These are phyloP conservation scores for Atrichornis clamosus DNA, from an alignment of 2,113 vertebrate genomes.

Conservation along the genomic window DNA sequence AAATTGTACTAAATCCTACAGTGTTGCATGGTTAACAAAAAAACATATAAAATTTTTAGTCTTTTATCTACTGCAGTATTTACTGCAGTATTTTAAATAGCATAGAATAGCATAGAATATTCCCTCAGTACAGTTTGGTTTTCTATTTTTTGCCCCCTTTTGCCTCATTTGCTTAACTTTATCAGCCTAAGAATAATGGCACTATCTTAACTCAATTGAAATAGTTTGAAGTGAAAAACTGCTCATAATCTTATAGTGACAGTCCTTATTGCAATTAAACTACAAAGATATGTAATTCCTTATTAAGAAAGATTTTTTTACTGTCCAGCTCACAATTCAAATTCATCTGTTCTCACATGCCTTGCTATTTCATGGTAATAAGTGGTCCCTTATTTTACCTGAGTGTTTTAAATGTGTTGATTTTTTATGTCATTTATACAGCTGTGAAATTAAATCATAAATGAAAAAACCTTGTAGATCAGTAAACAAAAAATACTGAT, in stretches of 20 bases:
- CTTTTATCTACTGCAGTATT: too few relatives aligned
- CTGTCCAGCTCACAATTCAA: background rate
- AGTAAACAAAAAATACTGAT: slow-evolving; percentile 34
- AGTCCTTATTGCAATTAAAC: slow-evolving; percentile 52
- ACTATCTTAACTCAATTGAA: background rate
- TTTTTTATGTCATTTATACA: slow-evolving; percentile 22
- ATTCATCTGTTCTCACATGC: background rate
- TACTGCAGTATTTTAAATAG: background rate
- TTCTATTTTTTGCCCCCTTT: background rate
- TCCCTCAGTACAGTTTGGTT: background rate
- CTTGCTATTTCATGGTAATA: background rate
- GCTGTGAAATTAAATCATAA: slow-evolving; percentile 58
- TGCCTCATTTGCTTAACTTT: background rate
- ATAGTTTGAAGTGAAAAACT: slow-evolving; percentile 47
- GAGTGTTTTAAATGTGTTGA: background rate
- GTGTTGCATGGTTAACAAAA: background rate
- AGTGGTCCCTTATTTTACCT: background rate
- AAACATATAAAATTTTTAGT: background rate
- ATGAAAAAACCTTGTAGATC: slow-evolving; percentile 54
- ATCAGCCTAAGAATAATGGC: slow-evolving; percentile 14
- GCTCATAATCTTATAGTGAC: slow-evolving; percentile 35
- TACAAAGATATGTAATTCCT: slow-evolving; percentile 38
- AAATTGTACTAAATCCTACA: background rate
- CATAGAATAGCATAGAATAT: background rate
- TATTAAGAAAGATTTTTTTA: background rate